Base-by-base conservation (phyloP, 1,140 invertebrate genomes). In the Apis cerana region DNA sequence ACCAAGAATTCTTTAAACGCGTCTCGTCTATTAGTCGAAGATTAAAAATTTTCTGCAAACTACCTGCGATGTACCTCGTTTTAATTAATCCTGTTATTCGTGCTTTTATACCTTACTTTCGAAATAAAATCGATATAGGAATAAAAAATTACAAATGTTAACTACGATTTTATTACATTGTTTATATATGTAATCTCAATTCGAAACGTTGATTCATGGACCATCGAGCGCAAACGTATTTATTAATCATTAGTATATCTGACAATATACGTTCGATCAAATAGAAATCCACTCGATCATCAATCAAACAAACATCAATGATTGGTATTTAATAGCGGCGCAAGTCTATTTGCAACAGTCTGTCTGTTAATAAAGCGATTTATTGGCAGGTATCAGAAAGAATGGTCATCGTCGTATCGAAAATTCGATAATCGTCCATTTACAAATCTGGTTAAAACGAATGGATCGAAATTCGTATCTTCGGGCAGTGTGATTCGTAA, bases 291-390 rank as follows among this genome's bases (percentile, higher is more conserved):
- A n/a, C 21, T 21, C 19, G 13, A 8, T 12, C n/a, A n/a, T n/a
- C n/a, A n/a, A n/a, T 11, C 11, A 21, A 68, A 68, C 58, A 72
- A 71, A 61, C 65, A n/a, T 8, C 17, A 23, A 33, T n/a, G 54
- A 79, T 79, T 71, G 71, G 17, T 58, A 69, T 70, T 70, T 59
- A 78, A 27, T 59, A 19, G 65, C 48, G 52, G 23, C 43, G 65
- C 76, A 12, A 70, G 65, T 50, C 54, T 13, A 50, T 33, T 12
- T 11, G 43, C 33, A 7, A 43, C 7, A 43, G 1, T 9, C 15
- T 13, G 52, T 19, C 13, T 5, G n/a, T 61, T 21, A 52, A 70
- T 54, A 61, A 61, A 71, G 9, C 15, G 56, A 79, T 79, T 79
- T 52, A 71, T 62, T 52, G 13, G 8, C 17, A 27, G 43, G 27